Evolutionary conservation across 2,888 invertebrate genomes (phyloP).

Genomic region (Gryllus longicercus): DNA sequence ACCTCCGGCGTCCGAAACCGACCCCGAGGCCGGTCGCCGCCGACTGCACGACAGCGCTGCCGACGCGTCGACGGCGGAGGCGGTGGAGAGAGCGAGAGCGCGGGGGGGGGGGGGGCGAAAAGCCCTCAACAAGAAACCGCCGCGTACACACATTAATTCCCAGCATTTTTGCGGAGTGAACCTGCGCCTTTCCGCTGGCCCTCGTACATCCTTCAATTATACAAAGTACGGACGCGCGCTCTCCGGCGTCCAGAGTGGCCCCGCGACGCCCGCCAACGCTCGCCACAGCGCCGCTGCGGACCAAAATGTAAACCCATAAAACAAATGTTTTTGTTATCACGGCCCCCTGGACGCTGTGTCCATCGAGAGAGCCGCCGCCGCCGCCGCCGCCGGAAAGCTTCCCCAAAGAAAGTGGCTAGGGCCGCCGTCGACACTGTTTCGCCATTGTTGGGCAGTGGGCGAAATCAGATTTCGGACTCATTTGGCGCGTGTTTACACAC

Average conservation of each 20-base stretch:
- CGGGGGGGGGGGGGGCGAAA: no score
- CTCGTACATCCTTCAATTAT: slow-evolving; percentile 17
- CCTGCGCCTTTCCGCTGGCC: not conserved
- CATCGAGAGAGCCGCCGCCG: not conserved
- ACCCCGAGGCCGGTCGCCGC: slow-evolving; percentile 11
- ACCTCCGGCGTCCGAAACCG: not conserved
- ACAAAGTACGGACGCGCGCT: not conserved
- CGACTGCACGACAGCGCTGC: not conserved
- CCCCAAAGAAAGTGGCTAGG: no score
- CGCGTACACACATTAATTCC: slow-evolving; percentile 17
- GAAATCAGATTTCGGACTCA: no score
- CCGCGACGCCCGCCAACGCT: not conserved
- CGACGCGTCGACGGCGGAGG: slow-evolving; percentile 31
- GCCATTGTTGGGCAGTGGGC: no score
- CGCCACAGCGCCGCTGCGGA: not conserved
- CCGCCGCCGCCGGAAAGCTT: not conserved
- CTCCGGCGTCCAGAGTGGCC: not conserved
- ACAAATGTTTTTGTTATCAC: slow-evolving; percentile 17
- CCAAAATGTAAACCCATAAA: slow-evolving; percentile 5
- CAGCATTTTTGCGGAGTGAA: not conserved
- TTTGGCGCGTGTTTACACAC: no score
- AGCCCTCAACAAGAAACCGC: slow-evolving; percentile 6
- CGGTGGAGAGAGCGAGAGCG: slow-evolving; percentile 32
- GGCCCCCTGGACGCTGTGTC: slow-evolving; percentile 17
- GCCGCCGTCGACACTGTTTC: no score